A percentile compares a stretch with the other conserved stretches of the same genome.
Evolutionary conservation across 2,888 invertebrate species (phyloP).

Genomic region (Phortica okadai): DNA sequence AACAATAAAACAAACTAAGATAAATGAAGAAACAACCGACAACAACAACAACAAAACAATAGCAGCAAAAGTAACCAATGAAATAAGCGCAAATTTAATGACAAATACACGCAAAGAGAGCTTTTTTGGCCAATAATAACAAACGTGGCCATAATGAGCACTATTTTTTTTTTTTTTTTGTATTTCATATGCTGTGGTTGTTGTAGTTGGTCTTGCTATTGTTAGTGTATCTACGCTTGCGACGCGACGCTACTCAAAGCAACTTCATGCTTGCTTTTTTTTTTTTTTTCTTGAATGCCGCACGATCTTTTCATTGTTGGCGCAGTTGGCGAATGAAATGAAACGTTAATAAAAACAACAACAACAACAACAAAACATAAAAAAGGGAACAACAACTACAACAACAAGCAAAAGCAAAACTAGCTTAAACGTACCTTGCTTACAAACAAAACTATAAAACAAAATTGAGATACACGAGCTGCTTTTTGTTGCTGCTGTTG

Average conservation of each 20-base stretch:
- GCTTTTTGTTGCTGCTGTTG: background rate
- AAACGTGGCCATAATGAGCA: conserved; percentile 24
- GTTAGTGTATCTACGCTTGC: background rate
- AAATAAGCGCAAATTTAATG: conserved; percentile 69
- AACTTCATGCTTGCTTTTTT: background rate
- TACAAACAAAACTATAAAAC: conserved; percentile 12
- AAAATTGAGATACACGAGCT: background rate
- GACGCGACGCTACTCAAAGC: background rate
- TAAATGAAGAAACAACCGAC: conserved; percentile 26
- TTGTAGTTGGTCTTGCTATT: background rate
- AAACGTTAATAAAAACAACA: conserved; percentile 14
- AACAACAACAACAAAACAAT: conserved; percentile 44
- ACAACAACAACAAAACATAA: no score
- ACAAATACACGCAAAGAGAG: conserved; percentile 59
- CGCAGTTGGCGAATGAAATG: background rate
- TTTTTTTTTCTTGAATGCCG: background rate
- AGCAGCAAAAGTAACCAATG: conserved; percentile 64
- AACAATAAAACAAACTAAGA: conserved; percentile 1
- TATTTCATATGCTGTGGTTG: conserved; percentile 7
- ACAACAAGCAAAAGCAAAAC: conserved; percentile 18
- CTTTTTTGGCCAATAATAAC: conserved; percentile 63
- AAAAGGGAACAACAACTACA: conserved; percentile 41
- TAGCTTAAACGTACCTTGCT: conserved; percentile 14
- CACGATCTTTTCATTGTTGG: background rate
- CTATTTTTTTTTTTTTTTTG: conserved; percentile 12